Evolutionary conservation across 2,888 invertebrate species (phyloP).

Genomic region (Ernsta delagoae): DNA sequence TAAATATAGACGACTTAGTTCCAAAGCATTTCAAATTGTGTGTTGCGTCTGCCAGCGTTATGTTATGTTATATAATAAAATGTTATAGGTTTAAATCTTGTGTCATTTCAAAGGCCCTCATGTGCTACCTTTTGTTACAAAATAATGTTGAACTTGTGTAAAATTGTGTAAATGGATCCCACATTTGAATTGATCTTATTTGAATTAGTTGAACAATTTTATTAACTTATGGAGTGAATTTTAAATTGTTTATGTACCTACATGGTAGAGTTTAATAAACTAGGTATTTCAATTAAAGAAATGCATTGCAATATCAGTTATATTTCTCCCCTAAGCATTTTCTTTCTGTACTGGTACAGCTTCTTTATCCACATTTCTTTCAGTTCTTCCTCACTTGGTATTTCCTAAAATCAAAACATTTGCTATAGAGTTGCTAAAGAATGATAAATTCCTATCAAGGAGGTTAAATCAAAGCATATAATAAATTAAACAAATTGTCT

Average conservation of each 20-base stretch:
- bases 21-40: slow-evolving; percentile 67
- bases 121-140: too few species aligned
- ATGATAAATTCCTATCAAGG: slow-evolving; percentile 48
- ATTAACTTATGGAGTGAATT: too few species aligned
- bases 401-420: slow-evolving; percentile 81
- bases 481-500: too few species aligned
- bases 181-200: too few species aligned
- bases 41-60: slow-evolving; percentile 53
- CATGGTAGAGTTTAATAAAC: background rate
- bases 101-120: background rate
- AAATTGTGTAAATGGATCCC: background rate
- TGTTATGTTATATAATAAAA: slow-evolving; percentile 66
- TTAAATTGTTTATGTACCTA: too few species aligned
- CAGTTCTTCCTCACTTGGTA: slow-evolving; percentile 87
- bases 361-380: slow-evolving; percentile 92
- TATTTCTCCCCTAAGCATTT: slow-evolving; percentile 82
- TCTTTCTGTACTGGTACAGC: slow-evolving; percentile 86
- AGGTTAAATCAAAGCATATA: too few species aligned
- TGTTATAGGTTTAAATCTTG: slow-evolving; percentile 38
- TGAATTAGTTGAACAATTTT: too few species aligned
- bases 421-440: too few species aligned
- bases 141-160: background rate
- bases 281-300: slow-evolving; percentile 1
- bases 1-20: slow-evolving; percentile 77
- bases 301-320: slow-evolving; percentile 39